phyloP scores from a whole-genome alignment of 2,888 invertebrate genomes.

The Troides helena region DNA sequence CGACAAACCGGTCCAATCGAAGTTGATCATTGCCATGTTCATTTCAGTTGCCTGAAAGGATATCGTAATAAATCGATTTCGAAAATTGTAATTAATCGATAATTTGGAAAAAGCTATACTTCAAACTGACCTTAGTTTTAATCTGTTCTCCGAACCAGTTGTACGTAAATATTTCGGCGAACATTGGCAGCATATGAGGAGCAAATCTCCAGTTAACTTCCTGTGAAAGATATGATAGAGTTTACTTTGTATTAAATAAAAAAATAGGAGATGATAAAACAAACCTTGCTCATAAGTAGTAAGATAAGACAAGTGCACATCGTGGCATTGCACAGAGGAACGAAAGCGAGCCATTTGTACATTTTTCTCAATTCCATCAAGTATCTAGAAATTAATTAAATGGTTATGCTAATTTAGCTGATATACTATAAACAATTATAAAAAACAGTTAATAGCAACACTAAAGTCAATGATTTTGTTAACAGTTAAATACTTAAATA shows the following conservation, averaged over 20 bases:
- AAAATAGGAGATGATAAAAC: neutral
- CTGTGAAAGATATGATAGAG: slow-evolving; percentile 36
- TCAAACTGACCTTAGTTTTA: slow-evolving; percentile 53
- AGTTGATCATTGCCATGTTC: slow-evolving; percentile 48
- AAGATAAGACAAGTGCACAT: slow-evolving; percentile 49
- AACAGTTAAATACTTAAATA: too few relatives aligned
- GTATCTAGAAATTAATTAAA: slow-evolving; percentile 45
- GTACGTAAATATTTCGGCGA: slow-evolving; percentile 53
- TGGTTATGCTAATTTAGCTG: too few relatives aligned
- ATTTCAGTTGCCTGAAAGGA: slow-evolving; percentile 44
- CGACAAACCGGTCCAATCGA: slow-evolving; percentile 54
- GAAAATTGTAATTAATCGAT: neutral
- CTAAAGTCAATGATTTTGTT: too few relatives aligned
- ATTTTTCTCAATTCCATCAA: slow-evolving; percentile 45
- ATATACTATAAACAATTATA: too few relatives aligned
- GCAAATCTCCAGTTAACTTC: slow-evolving; percentile 52
- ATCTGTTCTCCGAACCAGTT: slow-evolving; percentile 63
- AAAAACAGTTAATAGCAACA: too few relatives aligned
- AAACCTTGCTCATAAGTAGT: slow-evolving; percentile 54
- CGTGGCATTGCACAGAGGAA: slow-evolving; percentile 48
- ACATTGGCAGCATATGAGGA: slow-evolving; percentile 49
- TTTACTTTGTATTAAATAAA: neutral
- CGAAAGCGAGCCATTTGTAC: slow-evolving; percentile 55
- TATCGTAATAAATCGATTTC: neutral
- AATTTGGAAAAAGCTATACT: neutral